Conservation (phyloP, 1,140 invertebrate genomes). For the Druon quercuslanigerum region DNA sequence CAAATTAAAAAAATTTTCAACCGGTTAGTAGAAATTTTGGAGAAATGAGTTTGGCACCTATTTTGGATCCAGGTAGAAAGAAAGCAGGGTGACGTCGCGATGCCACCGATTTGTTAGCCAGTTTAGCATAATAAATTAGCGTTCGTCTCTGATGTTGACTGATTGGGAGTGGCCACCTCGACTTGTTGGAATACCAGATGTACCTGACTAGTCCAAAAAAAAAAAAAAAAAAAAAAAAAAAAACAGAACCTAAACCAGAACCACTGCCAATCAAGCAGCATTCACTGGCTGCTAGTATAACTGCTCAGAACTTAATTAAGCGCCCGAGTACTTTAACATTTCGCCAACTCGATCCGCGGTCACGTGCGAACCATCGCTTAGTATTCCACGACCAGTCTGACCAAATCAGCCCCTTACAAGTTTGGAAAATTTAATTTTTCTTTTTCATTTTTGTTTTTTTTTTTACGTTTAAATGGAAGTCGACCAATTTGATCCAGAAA, state of each 20-base stretch:
- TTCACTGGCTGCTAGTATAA: slow-evolving; percentile 5
- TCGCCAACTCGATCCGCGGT: slow-evolving; percentile 16
- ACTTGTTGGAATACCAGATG: neutral
- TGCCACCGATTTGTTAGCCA: too few species aligned
- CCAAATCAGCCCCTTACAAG: neutral
- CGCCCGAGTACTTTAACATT: slow-evolving; percentile 11
- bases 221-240: neutral
- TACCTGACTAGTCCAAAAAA: too few species aligned
- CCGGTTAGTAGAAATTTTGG: too few species aligned
- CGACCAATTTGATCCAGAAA: too few species aligned
- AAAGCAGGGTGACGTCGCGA: slow-evolving; percentile 46
- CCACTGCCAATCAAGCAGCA: neutral
- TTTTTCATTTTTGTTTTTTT: too few species aligned
- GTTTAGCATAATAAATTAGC: slow-evolving; percentile 14
- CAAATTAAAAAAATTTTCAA: too few species aligned
- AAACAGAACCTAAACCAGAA: too few species aligned
- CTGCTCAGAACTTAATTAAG: slow-evolving; percentile 16
- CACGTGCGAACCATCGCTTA: slow-evolving; percentile 7
- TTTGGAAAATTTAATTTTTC: too few species aligned
- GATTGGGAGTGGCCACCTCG: slow-evolving; percentile 12
- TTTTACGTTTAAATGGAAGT: too few species aligned
- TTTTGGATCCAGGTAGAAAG: slow-evolving; percentile 16
- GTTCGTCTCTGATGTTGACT: slow-evolving; percentile 14
- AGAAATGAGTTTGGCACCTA: slow-evolving; percentile 33
- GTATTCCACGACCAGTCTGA: neutral